Base-by-base conservation (phyloP, 2,113 vertebrate species). In the Lipophrys pholis region DNA sequence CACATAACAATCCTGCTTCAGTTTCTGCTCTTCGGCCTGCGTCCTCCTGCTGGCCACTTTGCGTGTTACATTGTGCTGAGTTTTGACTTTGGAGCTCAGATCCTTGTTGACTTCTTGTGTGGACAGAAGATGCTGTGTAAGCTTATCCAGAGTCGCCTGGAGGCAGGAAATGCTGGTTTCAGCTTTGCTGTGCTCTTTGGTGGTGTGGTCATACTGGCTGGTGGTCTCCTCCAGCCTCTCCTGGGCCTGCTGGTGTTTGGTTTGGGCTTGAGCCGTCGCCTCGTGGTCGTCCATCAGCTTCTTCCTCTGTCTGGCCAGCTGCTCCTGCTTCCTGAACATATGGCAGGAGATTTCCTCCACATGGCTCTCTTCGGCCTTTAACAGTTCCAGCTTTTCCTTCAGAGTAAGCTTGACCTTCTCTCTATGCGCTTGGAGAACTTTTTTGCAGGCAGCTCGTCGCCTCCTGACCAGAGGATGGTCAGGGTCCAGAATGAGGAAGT, bases 1-100 rank as follows among this genome's bases (percentile, higher is more conserved):
- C 39, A 97, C 92, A 2, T 94, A 94, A 45, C 98, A 78, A 82
- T 99, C 98, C 98, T 99, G 97, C 54, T 94, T 92, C 41, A 90
- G 63, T 87, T 97, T 97, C 73, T 96, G 92, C 3, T 94, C 68
- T 61, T 96, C 95, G 0, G 95, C 96, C 52, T 90, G 93, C 1
- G 17, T 46, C 76, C 90, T 95, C 76, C 94, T 0, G 60, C 53
- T 56, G 93, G 21, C 91, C 0, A 94, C 93, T 86, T 94, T 97
- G 78, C 73, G 87, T 50, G 88, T 89, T 0, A 93, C 89, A 6
- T 92, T 96, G 66, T 91, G 94, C 91, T 94, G 91, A 21, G 93
- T 82, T 0, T 87, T 69, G 52, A 97, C 87, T 49, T 96, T 93
- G 0, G 92, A 94, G 0, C 6, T 87, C 78, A 96, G 72, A 11